Evolutionary conservation across 2,113 vertebrate genomes (phyloP), one percentile per base, ranked within the genome.

Genomic region (Tretioscincus oriximinensis): DNA sequence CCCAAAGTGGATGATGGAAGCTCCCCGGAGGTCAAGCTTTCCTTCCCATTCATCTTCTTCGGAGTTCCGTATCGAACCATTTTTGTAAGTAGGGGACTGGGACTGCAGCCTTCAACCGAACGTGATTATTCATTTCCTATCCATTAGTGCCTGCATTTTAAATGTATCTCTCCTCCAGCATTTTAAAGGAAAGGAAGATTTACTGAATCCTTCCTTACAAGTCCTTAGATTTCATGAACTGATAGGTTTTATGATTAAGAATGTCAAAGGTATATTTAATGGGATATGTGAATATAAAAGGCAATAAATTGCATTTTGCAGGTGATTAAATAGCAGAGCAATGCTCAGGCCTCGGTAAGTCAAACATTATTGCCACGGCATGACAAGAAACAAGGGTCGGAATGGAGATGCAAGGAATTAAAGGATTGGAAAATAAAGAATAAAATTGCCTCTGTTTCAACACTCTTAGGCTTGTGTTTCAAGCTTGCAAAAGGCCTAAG

Each of bases 1-100:
- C 98, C 98, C 73, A 99, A 99, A 93, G 98, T 99, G 80, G 98
- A 99, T 0, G 98, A 99, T 67, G 98, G 98, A 77, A 99, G 98
- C 93, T 99, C 98, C 18, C 82, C 96, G 0, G 98, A 99, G 94
- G 94, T 99, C 80, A 93, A 90, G 84, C 81, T 99, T 70, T 95
- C 96, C 12, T 81, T 97, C 65, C 96, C 96, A 0, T 97, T 99
- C 78, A 83, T 97, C 91, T 99, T 96, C 92, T 98, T 99, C 47
- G 97, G 96, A 31, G 69, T 90, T 26, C 95, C 97, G 0, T 98
- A 99, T 90, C 96, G 97, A 76, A 96, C 97, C 20, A 86, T 99
- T 90, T 98, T 97, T 76, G 98, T 99, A 95, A 98, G 98, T 92
- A 64, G 73, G 80, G 70, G 41, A 47, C 80, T 8, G 0, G 49